A percentile compares a stretch with the other conserved stretches of the same genome.
These are phyloP conservation scores for Macaria notata DNA, from an alignment of 2,888 invertebrate genomes.

Conservation along the genomic window DNA sequence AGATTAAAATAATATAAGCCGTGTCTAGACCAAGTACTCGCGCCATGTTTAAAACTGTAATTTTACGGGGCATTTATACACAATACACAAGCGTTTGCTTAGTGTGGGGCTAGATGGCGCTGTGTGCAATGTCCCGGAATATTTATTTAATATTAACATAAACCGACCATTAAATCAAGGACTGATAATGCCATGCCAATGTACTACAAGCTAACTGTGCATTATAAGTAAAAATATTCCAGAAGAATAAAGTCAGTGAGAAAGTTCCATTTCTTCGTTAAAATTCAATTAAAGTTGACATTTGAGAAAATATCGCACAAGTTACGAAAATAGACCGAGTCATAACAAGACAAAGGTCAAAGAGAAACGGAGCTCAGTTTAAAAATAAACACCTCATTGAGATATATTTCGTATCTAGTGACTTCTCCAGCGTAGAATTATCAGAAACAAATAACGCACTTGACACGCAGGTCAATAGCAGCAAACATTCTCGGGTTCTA, in stretches of 20 bases:
- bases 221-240: too few relatives aligned
- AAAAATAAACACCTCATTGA: slow-evolving; percentile 21
- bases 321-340: slow-evolving; percentile 18
- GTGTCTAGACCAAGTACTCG: neutral
- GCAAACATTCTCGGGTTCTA: neutral
- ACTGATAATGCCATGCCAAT: too few relatives aligned
- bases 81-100: too few relatives aligned
- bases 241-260: too few relatives aligned
- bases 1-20: slow-evolving; percentile 12
- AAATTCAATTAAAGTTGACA: slow-evolving; percentile 17
- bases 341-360: slow-evolving; percentile 32
- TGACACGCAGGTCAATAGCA: slow-evolving; percentile 15
- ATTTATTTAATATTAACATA: too few relatives aligned
- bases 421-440: slow-evolving; percentile 8
- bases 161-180: too few relatives aligned
- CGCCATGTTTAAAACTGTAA: too few relatives aligned
- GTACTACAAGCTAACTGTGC: too few relatives aligned
- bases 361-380: slow-evolving; percentile 20
- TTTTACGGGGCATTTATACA: too few relatives aligned
- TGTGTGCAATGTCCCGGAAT: too few relatives aligned
- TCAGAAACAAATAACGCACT: slow-evolving; percentile 4
- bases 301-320: slow-evolving; percentile 32
- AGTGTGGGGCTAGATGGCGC: too few relatives aligned
- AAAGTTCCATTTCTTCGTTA: too few relatives aligned
- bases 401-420: slow-evolving; percentile 5